Conservation (phyloP, 2,797 vertebrate genomes). For the Lepidocolaptes lacrymiger region DNA sequence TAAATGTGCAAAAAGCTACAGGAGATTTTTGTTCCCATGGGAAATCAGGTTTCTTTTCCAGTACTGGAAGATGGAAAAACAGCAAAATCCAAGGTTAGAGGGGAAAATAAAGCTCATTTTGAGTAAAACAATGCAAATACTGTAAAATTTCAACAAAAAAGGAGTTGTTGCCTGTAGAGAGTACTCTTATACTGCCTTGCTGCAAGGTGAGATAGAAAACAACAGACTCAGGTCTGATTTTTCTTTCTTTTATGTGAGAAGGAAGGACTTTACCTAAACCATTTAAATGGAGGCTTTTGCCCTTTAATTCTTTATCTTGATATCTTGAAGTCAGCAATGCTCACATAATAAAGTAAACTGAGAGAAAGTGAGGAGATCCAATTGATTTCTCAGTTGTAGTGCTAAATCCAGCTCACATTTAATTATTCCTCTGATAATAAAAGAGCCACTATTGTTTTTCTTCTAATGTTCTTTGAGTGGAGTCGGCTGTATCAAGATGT, state of each 20-base stretch:
- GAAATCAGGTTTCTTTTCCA: not conserved
- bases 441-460: not conserved
- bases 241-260: not conserved
- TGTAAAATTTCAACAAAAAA: not conserved
- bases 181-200: not conserved
- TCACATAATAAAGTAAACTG: not conserved
- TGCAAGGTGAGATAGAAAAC: not conserved
- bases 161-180: not conserved
- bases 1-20: not conserved
- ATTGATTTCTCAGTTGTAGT: not conserved
- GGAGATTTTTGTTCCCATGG: not conserved
- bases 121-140: not conserved
- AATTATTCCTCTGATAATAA: conserved; percentile 3
- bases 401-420: not conserved
- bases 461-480: not conserved
- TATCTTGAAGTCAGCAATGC: not conserved
- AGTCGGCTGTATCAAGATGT: conserved; percentile 37
- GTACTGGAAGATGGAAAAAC: not conserved
- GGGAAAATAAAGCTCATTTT: not conserved
- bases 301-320: not conserved
- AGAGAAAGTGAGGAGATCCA: not conserved
- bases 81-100: not conserved
- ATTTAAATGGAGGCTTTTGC: not conserved
- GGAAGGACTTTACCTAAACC: not conserved
- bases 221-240: not conserved